Evolutionary conservation across 2,888 invertebrate genomes (phyloP).

Genomic region (Diaperis boleti): DNA sequence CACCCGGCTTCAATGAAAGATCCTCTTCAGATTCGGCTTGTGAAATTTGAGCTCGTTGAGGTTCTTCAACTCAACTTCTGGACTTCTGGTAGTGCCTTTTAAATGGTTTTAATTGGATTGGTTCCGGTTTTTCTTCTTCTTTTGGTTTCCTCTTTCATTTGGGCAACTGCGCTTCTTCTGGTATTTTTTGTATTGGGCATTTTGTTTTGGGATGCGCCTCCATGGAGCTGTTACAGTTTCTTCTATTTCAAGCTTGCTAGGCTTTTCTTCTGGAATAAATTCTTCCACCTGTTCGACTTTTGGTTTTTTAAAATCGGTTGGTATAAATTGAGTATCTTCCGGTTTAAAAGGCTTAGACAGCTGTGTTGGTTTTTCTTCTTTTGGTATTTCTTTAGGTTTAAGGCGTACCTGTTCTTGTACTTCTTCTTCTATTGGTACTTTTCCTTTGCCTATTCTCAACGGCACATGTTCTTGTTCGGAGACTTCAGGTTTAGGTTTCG

Average conservation of each 20-base stretch:
- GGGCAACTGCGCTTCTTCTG: conserved; percentile 59
- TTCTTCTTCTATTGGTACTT: conserved; percentile 60
- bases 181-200: conserved; percentile 58
- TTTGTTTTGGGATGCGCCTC: conserved; percentile 63
- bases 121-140: conserved; percentile 66
- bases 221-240: conserved; percentile 56
- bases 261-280: conserved; percentile 54
- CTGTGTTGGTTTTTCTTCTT: conserved; percentile 57
- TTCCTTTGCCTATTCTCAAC: conserved; percentile 62
- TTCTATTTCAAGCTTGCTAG: conserved; percentile 58
- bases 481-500: conserved; percentile 61
- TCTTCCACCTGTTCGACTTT: conserved; percentile 48
- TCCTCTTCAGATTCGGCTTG: conserved; percentile 44
- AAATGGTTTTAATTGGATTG: conserved; percentile 62
- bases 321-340: conserved; percentile 54
- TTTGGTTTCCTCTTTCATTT: conserved; percentile 60
- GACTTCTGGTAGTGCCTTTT: conserved; percentile 55
- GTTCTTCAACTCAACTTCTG: conserved; percentile 44
- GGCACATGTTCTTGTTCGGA: conserved; percentile 56
- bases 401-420: conserved; percentile 58
- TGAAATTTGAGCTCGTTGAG: conserved; percentile 51
- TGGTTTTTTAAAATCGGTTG: conserved; percentile 58
- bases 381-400: conserved; percentile 59
- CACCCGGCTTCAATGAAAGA: background rate
- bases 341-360: conserved; percentile 59